phyloP scores from a whole-genome alignment of 2,113 vertebrate species.

The Microtus oregoni region DNA sequence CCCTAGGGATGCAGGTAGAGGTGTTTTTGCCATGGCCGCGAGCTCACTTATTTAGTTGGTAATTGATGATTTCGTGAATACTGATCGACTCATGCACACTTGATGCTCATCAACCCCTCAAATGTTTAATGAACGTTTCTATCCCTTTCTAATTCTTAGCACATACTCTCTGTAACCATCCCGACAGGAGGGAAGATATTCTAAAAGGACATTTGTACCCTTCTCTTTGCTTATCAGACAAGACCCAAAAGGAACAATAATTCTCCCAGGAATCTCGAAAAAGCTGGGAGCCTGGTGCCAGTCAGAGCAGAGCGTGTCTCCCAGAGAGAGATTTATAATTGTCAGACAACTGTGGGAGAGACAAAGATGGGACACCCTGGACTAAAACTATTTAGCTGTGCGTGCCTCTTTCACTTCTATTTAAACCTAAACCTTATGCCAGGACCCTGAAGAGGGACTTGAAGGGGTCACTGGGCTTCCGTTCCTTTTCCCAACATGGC shows the following conservation, averaged over 20 bases:
- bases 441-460: too few relatives aligned
- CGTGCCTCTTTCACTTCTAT: not conserved
- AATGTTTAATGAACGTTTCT: constrained; percentile 10
- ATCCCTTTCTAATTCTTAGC: not conserved
- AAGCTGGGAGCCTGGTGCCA: not conserved
- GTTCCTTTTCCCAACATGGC: not conserved
- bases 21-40: not conserved
- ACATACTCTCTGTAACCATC: not conserved
- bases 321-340: not conserved
- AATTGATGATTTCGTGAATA: not conserved
- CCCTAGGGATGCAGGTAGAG: not conserved
- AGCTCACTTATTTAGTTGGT: constrained; percentile 5
- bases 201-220: not conserved
- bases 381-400: not conserved
- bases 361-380: too few relatives aligned
- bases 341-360: not conserved
- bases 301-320: not conserved
- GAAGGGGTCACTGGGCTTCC: not conserved
- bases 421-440: not conserved
- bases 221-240: too few relatives aligned
- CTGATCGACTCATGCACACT: not conserved
- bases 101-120: constrained; percentile 25
- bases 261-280: not conserved
- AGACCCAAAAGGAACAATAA: not conserved
- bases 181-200: not conserved